Percentiles rank a stretch among this genome's conserved stretches.
These are phyloP conservation scores for Laterallus jamaicensis DNA, from an alignment of 2,113 vertebrate species.

Conservation along the genomic window DNA sequence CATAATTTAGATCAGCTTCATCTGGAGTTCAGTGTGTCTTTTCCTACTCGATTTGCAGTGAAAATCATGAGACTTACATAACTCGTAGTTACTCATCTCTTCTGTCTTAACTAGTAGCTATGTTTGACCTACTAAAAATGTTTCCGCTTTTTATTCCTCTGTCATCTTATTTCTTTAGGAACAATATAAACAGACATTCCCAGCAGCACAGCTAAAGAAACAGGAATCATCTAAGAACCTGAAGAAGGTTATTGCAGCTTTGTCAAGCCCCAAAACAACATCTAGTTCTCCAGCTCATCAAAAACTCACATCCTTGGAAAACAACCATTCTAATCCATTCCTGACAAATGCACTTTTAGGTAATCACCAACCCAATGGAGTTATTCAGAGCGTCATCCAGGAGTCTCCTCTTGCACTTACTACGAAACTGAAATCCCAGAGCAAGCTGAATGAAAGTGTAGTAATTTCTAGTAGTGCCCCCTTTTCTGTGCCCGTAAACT, in stretches of 20 bases:
- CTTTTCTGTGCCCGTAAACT: slow-evolving; percentile 83
- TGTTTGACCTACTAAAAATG: not conserved
- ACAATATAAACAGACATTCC: slow-evolving; percentile 84
- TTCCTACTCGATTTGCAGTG: not conserved
- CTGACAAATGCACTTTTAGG: slow-evolving; percentile 93
- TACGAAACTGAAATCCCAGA: slow-evolving; percentile 82
- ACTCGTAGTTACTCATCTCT: not conserved
- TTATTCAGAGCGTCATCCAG: slow-evolving; percentile 85
- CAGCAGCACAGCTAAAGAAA: slow-evolving; percentile 80
- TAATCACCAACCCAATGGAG: slow-evolving; percentile 86
- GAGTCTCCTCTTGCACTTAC: slow-evolving; percentile 92
- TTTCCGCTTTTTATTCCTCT: not conserved
- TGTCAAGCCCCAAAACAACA: slow-evolving; percentile 78
- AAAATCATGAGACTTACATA: not conserved
- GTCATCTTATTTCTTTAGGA: slow-evolving; percentile 78
- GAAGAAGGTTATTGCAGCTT: slow-evolving; percentile 84
- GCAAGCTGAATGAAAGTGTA: slow-evolving; percentile 74
- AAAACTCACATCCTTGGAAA: slow-evolving; percentile 77
- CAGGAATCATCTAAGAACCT: slow-evolving; percentile 81
- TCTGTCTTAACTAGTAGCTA: not conserved
- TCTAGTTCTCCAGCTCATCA: slow-evolving; percentile 78
- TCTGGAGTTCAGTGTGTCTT: not conserved
- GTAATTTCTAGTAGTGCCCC: slow-evolving; percentile 72
- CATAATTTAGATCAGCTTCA: not conserved
- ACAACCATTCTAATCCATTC: slow-evolving; percentile 86